Base-by-base conservation (phyloP, 1,140 invertebrate genomes). In the Rhizoglyphus robini region DNA sequence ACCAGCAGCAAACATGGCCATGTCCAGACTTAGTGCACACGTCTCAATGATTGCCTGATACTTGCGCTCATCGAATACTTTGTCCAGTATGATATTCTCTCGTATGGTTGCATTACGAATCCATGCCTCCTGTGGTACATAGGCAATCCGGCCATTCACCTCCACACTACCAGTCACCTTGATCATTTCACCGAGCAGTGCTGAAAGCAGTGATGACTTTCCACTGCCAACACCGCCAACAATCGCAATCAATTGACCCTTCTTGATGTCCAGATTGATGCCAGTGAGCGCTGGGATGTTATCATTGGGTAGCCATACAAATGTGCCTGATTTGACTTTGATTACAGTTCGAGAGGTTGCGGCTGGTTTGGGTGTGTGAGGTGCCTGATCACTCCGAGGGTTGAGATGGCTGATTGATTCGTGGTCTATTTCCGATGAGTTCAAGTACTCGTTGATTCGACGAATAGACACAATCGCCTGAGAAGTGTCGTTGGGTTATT, bases 111-210 rank as follows among this genome's bases (percentile, higher is more conserved):
- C 79, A 4, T 76, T 75, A 68, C 80, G 81, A 0, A 95, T 80
- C 91, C 91, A 96, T 0, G 92, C 83, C 70, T 93, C 87, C 75
- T 96, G 91, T 15, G 88, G 86, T 18, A 88, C 85, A 75, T 93
- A 96, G 0, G 87, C 86, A 8, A 94, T 75, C 27, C 77, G 83
- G 23, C 90, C 90, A 62, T 81, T 80, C 0, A 90, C 76, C 48
- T 80, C 76, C 0, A 92, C 75, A 4, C 73, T 76, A 1, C 89
- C 89, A 0, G 76, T 75, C 3, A 73, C 75, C 0, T 86, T 70
- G 2, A 86, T 84, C 36, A 94, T 73, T 76, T 96, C 92, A 58
- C 83, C 79, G 3, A 96, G 78, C 61, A 95, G 80, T 1, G 83
- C 80, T 72, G 93, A 85, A 18, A 95, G 76, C 1, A 95, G 74